Percentiles rank a stretch among this genome's conserved stretches.
Evolutionary conservation across 2,113 vertebrate genomes (phyloP).

Genomic region (Hemicordylus capensis): DNA sequence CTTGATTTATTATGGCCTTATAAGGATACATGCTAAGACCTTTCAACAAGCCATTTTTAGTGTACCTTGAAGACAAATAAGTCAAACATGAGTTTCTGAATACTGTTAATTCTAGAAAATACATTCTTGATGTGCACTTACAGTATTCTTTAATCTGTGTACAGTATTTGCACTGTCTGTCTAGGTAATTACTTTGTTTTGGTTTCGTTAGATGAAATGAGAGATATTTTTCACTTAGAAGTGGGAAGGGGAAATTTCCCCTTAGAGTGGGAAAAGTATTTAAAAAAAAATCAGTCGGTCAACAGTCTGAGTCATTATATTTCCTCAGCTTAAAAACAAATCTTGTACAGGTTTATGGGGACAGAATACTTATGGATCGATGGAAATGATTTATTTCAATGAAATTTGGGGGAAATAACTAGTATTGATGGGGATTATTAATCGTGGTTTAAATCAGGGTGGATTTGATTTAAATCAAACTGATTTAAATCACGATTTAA

Average conservation of each 20-base stretch:
- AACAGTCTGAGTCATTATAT: no score
- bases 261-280: no score
- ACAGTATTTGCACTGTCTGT: neutral
- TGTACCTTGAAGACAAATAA: neutral
- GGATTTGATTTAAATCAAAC: no score
- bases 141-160: neutral
- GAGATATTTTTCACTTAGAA: neutral
- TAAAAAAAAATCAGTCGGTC: no score
- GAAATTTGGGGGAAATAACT: neutral
- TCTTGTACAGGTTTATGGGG: neutral
- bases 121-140: neutral
- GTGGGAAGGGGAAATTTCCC: no score
- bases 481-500: no score
- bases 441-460: no score
- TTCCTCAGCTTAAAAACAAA: neutral
- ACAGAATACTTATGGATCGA: neutral
- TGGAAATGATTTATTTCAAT: neutral
- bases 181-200: neutral
- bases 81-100: neutral
- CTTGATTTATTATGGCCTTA: neutral
- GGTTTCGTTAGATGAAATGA: neutral
- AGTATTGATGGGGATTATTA: neutral
- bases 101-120: neutral
- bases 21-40: neutral
- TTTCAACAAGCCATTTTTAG: neutral